Evolutionary conservation across 2,888 invertebrate species (phyloP).

Genomic region (Agrotis exclamationis): DNA sequence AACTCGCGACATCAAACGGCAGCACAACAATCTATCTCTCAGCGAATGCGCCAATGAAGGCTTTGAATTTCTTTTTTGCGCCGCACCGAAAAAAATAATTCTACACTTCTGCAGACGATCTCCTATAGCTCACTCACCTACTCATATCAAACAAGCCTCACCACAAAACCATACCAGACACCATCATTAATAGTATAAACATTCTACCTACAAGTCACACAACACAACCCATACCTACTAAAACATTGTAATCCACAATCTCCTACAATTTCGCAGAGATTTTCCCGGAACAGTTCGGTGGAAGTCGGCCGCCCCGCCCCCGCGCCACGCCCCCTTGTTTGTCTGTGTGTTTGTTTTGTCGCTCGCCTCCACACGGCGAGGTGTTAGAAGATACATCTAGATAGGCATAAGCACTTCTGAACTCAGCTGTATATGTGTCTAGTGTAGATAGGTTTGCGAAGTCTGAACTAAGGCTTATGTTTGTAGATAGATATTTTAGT

Average conservation of each 20-base stretch:
- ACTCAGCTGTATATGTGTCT: neutral
- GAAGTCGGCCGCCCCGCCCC: slow-evolving; percentile 36
- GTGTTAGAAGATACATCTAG: slow-evolving; percentile 8
- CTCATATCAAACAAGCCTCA: neutral
- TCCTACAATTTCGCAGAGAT: slow-evolving; percentile 23
- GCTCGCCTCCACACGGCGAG: slow-evolving; percentile 31
- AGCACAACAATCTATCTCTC: no score
- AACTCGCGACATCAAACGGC: no score
- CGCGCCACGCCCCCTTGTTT: slow-evolving; percentile 56
- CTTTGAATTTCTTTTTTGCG: no score
- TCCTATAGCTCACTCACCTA: neutral
- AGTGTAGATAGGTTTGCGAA: neutral
- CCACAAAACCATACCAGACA: neutral
- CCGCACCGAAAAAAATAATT: no score
- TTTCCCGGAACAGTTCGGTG: slow-evolving; percentile 32
- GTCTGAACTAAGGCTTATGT: neutral
- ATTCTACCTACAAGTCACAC: neutral
- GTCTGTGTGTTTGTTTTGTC: slow-evolving; percentile 46
- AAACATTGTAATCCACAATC: neutral
- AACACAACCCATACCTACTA: neutral
- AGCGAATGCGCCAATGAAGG: no score
- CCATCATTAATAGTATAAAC: neutral
- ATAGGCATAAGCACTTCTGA: slow-evolving; percentile 15
- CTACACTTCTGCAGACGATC: neutral
- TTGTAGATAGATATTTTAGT: neutral